These are phyloP conservation scores for Caenorhabditis sp. DNA, from an alignment of 2,888 invertebrate species.

Conservation along the genomic window DNA sequence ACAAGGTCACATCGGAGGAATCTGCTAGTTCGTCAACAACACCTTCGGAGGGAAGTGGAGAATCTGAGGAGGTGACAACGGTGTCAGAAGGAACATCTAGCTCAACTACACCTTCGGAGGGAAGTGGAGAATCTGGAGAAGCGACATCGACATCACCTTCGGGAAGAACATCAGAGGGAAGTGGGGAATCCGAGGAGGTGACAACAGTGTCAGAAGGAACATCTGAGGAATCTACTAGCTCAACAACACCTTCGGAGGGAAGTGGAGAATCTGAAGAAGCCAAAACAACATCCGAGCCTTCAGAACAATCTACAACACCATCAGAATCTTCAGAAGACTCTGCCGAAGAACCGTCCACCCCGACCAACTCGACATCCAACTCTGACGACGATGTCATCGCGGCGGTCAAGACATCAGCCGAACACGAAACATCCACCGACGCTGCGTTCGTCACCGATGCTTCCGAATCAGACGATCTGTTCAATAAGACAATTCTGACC, in stretches of 20 bases:
- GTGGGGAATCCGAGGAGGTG: neutral
- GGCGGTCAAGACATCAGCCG: neutral
- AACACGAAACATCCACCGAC: conserved; percentile 12
- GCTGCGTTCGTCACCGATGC: conserved; percentile 7
- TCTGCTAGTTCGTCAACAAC: conserved; percentile 8
- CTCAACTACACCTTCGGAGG: conserved; percentile 5
- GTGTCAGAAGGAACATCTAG: conserved; percentile 2
- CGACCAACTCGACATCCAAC: conserved; percentile 18
- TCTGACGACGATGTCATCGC: conserved; percentile 4
- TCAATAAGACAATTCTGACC: conserved; percentile 24
- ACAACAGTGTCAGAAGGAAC: conserved; percentile 6
- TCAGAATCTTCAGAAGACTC: conserved; percentile 15
- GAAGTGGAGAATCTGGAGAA: conserved; percentile 6
- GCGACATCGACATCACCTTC: too few species aligned
- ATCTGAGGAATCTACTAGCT: conserved; percentile 14
- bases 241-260: neutral
- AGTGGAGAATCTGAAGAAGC: neutral
- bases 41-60: neutral
- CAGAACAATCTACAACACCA: neutral
- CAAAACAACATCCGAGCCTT: neutral
- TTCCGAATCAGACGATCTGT: conserved; percentile 2
- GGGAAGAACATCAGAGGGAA: conserved; percentile 11
- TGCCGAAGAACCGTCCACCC: conserved; percentile 21
- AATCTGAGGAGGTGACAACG: neutral
- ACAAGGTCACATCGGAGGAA: conserved; percentile 14